A percentile compares a stretch with the other conserved stretches of the same genome.
These are phyloP conservation scores for Tadarida brasiliensis DNA, from an alignment of 2,797 vertebrate species.

Conservation along the genomic window DNA sequence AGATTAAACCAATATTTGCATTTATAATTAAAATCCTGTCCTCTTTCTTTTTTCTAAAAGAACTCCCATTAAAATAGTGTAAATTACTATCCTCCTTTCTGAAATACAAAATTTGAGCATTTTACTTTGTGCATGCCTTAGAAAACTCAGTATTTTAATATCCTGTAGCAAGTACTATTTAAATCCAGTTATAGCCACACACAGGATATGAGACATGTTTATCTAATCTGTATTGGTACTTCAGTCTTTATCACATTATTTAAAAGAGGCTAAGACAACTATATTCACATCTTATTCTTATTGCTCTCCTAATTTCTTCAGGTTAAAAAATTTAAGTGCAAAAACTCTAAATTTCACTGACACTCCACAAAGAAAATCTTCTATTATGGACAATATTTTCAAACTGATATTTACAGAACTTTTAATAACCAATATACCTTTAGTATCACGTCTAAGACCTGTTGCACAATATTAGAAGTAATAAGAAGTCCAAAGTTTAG, in stretches of 20 bases:
- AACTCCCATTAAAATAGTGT: conserved; percentile 7
- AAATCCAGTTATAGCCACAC: background rate
- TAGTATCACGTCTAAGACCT: conserved; percentile 24
- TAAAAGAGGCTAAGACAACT: background rate
- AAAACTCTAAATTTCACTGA: conserved; percentile 11
- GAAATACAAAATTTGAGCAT: conserved; percentile 18
- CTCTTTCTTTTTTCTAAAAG: background rate
- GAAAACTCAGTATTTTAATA: conserved; percentile 27
- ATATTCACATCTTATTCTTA: background rate
- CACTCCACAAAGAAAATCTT: background rate
- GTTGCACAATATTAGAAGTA: conserved; percentile 13
- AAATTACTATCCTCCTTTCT: background rate
- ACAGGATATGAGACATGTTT: background rate
- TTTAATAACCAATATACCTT: conserved; percentile 31
- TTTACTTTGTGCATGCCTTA: background rate
- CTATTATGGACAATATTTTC: background rate
- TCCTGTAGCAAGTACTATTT: background rate
- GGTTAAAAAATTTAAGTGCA: background rate
- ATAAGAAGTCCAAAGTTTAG: conserved; percentile 26
- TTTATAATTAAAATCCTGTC: conserved; percentile 34
- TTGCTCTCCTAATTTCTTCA: conserved; percentile 2
- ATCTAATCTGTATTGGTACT: background rate
- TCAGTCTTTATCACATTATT: conserved; percentile 13
- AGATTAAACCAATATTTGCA: background rate
- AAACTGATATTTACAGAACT: background rate